Evolutionary conservation across 1,140 invertebrate species (phyloP).

Genomic region (Ostrea denselamellosa): DNA sequence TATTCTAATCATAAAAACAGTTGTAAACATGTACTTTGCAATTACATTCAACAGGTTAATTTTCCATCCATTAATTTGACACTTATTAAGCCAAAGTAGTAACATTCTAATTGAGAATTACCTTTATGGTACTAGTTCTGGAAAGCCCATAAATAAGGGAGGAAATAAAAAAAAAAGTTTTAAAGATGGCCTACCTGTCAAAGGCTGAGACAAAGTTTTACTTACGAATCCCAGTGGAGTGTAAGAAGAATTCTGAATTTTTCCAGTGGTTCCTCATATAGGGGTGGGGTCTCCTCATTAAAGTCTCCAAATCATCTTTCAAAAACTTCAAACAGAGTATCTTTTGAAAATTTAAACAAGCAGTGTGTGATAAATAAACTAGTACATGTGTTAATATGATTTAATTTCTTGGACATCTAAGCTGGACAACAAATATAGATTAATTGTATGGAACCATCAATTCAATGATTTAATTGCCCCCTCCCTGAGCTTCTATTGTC

Average conservation of each 20-base stretch:
- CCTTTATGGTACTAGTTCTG: background rate
- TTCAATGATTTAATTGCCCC: background rate
- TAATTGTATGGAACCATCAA: background rate
- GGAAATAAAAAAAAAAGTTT: background rate
- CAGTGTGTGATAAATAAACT: background rate
- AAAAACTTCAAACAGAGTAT: constrained; percentile 9
- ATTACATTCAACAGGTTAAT: background rate
- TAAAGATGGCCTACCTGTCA: constrained; percentile 21
- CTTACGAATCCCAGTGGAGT: constrained; percentile 19
- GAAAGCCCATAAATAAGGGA: background rate
- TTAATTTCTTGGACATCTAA: background rate
- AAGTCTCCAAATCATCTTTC: constrained; percentile 14
- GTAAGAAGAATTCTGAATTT: background rate
- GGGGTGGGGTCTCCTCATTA: background rate
- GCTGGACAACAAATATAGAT: background rate
- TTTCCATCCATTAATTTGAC: too few species aligned
- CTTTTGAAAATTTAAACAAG: background rate
- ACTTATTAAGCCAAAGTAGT: too few species aligned
- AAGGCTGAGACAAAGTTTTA: constrained; percentile 23
- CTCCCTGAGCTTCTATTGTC: constrained; percentile 22
- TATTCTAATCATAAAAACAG: too few species aligned
- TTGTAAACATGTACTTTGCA: background rate
- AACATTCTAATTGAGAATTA: background rate
- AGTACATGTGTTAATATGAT: background rate
- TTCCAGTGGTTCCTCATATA: background rate